phyloP scores from a whole-genome alignment of 2,113 vertebrate species.

The Tetrax tetrax region DNA sequence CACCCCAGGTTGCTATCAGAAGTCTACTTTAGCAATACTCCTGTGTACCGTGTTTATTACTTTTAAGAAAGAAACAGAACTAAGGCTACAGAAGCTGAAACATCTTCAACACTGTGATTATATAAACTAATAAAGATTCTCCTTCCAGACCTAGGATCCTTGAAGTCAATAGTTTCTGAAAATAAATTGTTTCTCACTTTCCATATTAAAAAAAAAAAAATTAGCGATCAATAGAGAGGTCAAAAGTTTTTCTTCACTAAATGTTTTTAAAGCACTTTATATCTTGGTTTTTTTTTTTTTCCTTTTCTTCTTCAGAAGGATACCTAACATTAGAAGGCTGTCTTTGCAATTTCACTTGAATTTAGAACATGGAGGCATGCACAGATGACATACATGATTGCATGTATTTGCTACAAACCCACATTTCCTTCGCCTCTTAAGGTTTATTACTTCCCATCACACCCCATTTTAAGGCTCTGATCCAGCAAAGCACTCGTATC shows the following conservation, averaged over 20 bases:
- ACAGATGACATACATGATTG: background rate
- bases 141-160: background rate
- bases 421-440: background rate
- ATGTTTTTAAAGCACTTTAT: background rate
- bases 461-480: background rate
- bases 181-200: conserved; percentile 42
- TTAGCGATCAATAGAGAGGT: background rate
- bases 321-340: background rate
- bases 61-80: conserved; percentile 34
- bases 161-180: conserved; percentile 35
- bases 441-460: background rate
- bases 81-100: conserved; percentile 15
- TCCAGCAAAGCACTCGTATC: background rate
- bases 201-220: background rate
- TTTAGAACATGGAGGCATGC: background rate
- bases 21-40: conserved; percentile 41
- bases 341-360: background rate
- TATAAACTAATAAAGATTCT: conserved; percentile 55
- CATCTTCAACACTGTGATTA: conserved; percentile 28
- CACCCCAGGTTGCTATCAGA: conserved; percentile 12
- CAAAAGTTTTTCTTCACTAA: background rate
- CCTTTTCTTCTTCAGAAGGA: background rate
- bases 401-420: background rate
- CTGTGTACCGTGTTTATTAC: conserved; percentile 44
- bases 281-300: background rate